A percentile compares a stretch with the other conserved stretches of the same genome.
These are phyloP conservation scores for Diglossa cyanea DNA, from an alignment of 2,797 vertebrate genomes.

Conservation along the genomic window DNA sequence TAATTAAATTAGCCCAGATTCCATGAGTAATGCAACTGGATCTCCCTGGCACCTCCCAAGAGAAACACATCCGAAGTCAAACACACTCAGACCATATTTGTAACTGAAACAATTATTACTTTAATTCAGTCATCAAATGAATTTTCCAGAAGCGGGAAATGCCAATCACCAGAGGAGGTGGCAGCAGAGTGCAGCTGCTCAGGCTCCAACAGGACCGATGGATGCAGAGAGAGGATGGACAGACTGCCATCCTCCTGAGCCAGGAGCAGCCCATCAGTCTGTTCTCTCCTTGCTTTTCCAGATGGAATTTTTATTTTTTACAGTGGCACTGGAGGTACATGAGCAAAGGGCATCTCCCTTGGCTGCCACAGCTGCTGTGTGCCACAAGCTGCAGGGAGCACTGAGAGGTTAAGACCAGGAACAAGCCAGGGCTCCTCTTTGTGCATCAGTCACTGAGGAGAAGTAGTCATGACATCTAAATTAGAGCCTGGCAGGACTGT, in stretches of 20 bases:
- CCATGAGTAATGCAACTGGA: conserved; percentile 69
- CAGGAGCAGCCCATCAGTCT: fast-evolving
- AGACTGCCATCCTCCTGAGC: fast-evolving
- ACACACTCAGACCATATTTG: background rate
- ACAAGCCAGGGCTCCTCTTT: background rate
- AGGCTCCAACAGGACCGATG: background rate
- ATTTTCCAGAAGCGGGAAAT: conserved; percentile 14
- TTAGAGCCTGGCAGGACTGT: background rate
- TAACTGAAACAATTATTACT: conserved; percentile 43
- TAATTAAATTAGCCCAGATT: conserved; percentile 84
- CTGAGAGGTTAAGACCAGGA: fast-evolving
- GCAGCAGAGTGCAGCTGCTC: background rate
- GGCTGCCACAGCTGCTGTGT: background rate
- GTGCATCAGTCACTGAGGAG: background rate
- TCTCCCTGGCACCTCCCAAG: conserved; percentile 18
- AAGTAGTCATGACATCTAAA: background rate
- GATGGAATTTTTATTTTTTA: background rate
- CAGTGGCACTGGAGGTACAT: fast-evolving
- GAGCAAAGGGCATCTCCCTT: background rate
- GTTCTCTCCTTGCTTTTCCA: background rate
- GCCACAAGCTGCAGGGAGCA: background rate
- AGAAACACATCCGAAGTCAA: conserved; percentile 2
- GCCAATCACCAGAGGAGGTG: background rate
- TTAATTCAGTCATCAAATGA: conserved; percentile 51
- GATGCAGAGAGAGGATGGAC: background rate